A percentile compares a stretch with the other conserved stretches of the same genome.
These are phyloP conservation scores for Alcis repandata DNA, from an alignment of 2,888 invertebrate species.

Conservation along the genomic window DNA sequence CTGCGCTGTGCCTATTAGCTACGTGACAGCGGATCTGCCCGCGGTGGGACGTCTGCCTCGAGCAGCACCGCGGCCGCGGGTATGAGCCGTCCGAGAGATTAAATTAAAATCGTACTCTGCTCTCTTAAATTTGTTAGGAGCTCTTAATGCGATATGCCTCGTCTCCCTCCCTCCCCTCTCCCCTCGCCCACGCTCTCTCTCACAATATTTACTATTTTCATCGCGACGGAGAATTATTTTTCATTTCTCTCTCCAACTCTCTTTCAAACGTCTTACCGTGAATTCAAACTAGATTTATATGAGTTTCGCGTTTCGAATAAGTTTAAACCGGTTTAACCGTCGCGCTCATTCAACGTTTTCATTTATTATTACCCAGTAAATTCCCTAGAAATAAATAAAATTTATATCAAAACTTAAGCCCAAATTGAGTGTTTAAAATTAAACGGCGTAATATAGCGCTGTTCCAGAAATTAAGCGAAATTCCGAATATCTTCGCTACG, in stretches of 20 bases:
- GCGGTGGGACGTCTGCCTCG: conserved; percentile 15
- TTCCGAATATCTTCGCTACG: conserved; percentile 17
- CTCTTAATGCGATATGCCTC: conserved; percentile 53
- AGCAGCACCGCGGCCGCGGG: conserved; percentile 18
- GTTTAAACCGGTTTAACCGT: conserved; percentile 17
- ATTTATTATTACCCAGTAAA: conserved; percentile 22
- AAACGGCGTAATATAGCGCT: conserved; percentile 27
- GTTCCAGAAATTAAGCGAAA: conserved; percentile 29
- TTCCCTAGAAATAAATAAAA: conserved; percentile 23
- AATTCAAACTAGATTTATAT: conserved; percentile 46
- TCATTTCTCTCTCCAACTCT: conserved; percentile 52
- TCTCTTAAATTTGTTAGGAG: conserved; percentile 58
- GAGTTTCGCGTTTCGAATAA: conserved; percentile 29
- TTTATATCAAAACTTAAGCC: conserved; percentile 32
- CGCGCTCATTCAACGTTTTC: conserved; percentile 11
- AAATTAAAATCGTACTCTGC: conserved; percentile 58
- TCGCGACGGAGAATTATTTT: conserved; percentile 56
- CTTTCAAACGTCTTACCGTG: conserved; percentile 44
- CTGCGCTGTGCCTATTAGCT: background rate
- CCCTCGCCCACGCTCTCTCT: conserved; percentile 19
- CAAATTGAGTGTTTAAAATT: conserved; percentile 33
- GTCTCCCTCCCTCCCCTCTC: conserved; percentile 16
- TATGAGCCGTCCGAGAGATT: conserved; percentile 49
- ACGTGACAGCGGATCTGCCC: background rate
- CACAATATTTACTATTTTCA: conserved; percentile 59